Percentiles rank a stretch among this genome's conserved stretches.
Conservation (phyloP, 2,113 vertebrate species). For the Stegastes partitus region DNA sequence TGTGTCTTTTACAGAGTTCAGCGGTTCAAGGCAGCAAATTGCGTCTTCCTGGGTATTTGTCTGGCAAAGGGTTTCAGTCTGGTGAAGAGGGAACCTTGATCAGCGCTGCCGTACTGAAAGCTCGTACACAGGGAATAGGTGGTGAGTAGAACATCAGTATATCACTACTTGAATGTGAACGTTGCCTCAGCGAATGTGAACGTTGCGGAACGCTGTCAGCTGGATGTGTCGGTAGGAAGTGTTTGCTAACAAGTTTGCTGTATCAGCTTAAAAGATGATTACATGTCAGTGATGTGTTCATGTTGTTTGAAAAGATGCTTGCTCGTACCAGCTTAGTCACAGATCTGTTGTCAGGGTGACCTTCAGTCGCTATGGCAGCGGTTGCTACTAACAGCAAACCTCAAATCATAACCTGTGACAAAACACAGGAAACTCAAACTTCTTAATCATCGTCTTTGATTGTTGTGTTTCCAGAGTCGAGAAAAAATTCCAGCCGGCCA, state of each 20-base stretch:
- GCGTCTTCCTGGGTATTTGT: constrained; percentile 95
- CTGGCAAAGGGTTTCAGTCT: constrained; percentile 96
- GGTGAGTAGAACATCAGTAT: constrained; percentile 69
- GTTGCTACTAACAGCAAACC: no score
- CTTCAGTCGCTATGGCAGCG: no score
- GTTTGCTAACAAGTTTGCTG: not conserved
- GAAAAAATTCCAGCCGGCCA: constrained; percentile 90
- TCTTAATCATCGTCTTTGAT: not conserved
- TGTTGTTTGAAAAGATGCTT: not conserved
- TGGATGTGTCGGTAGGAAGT: not conserved
- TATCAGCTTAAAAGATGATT: no score
- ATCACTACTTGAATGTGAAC: not conserved
- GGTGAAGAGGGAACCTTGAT: constrained; percentile 92
- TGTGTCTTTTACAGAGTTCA: constrained; percentile 84
- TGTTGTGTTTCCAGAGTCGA: constrained; percentile 82
- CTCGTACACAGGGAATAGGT: constrained; percentile 90
- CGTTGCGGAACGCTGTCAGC: not conserved
- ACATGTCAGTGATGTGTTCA: no score
- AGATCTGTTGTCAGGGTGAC: no score
- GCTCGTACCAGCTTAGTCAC: not conserved
- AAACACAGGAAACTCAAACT: not conserved
- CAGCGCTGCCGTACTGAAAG: constrained; percentile 91
- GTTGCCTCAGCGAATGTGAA: not conserved
- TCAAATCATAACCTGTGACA: not conserved
- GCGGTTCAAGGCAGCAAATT: constrained; percentile 97